Base-by-base conservation (phyloP, 2,797 vertebrate species). In the Antennarius maculatus region DNA sequence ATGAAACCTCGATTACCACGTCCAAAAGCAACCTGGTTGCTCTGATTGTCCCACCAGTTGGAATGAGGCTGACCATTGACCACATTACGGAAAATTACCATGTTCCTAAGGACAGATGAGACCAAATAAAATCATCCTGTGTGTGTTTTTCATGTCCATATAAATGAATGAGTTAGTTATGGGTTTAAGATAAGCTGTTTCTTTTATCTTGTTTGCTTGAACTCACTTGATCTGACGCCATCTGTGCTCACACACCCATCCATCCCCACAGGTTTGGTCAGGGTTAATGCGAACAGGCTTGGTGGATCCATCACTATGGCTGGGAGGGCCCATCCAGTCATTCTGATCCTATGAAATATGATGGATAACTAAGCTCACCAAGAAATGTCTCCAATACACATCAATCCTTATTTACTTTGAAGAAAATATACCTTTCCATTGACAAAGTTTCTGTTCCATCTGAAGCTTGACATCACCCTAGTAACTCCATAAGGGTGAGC, bases 21-120 rank as follows among this genome's bases (percentile, higher is more conserved):
- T 23, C 97, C 94, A 76, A 98, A 99, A 42, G 96, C 96, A 3
- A 98, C 92, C 88, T 98, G 96, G 82, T 97, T 98, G 88, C 80
- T 94, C 10, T 71, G 81, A 15, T 99, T 98, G 85, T 98, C 97
- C 96, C 96, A 98, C 97, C 97, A 99, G 92, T 97, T 97, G 49
- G 91, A 77, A 10, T 95, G 94, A 66, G 93, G 76, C 60, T 96
- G 85, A 41, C 95, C 94, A 0, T 94, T 88, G 42, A 95, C 96
- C 29, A 96, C 93, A 0, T 99, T 99, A 77, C 96, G 95, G 91
- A 98, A 99, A 62, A 74, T 82, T 15, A 94, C 96, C 97, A 99
- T 99, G 90, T 98, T 99, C 86, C 97, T 98, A 72, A 16, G 11
- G 15, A 10, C 9, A 45, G 13, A 45, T 6, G 27, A 13, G 17